Evolutionary conservation across 2,113 vertebrate species (phyloP).

Genomic region (Oostethus manadensis): DNA sequence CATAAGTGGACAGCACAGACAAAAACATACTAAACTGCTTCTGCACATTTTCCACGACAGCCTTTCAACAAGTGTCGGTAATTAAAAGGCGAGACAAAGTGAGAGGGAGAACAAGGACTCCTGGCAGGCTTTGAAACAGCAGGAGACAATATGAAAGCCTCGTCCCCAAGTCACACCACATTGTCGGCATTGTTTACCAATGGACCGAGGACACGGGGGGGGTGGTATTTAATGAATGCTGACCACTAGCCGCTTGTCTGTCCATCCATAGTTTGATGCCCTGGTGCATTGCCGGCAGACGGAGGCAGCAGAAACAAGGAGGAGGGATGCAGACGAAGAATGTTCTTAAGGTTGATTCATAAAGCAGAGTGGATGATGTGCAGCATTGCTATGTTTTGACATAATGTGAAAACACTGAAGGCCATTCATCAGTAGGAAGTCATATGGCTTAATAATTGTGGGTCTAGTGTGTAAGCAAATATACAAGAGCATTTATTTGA

Average conservation of each 20-base stretch:
- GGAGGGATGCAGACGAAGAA: conserved; percentile 18
- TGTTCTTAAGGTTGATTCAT: conserved; percentile 26
- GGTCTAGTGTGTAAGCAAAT: background rate
- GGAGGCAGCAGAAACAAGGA: conserved; percentile 29
- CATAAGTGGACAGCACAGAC: background rate
- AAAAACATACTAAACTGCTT: conserved; percentile 12
- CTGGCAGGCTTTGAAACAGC: conserved; percentile 36
- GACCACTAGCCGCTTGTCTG: conserved; percentile 38
- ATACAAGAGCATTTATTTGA: background rate
- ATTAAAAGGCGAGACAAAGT: conserved; percentile 48
- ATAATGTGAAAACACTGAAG: conserved; percentile 6
- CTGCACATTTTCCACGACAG: conserved; percentile 42
- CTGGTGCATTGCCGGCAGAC: conserved; percentile 35
- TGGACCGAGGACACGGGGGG: conserved; percentile 33
- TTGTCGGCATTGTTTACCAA: conserved; percentile 50
- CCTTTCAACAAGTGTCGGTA: conserved; percentile 36
- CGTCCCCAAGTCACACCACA: conserved; percentile 34
- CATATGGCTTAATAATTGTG: background rate
- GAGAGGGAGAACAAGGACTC: conserved; percentile 38
- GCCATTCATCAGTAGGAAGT: conserved; percentile 12
- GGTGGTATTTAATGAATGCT: conserved; percentile 51
- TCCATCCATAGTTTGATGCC: conserved; percentile 43
- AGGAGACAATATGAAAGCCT: conserved; percentile 48
- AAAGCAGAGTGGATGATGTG: conserved; percentile 9
- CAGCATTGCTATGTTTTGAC: conserved; percentile 9